phyloP scores from a whole-genome alignment of 2,113 vertebrate species.

The Cynopterus brachyotis region DNA sequence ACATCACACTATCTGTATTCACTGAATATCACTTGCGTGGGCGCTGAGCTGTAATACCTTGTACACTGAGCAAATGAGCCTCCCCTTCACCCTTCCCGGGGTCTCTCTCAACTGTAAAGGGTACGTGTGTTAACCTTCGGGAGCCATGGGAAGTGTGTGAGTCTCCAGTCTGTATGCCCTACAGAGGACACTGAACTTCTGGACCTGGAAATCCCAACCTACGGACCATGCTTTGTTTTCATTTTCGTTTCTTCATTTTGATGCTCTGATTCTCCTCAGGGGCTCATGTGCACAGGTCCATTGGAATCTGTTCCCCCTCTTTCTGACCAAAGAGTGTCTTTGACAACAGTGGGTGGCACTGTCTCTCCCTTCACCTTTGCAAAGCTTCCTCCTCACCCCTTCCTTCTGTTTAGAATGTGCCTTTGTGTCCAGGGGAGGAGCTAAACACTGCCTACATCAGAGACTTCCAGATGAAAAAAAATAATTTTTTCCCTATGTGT shows the following conservation, averaged over 20 bases:
- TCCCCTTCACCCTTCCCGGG: background rate
- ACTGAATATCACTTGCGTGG: rapidly evolving
- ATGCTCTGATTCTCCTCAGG: background rate
- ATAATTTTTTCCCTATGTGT: background rate
- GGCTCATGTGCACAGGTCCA: rapidly evolving
- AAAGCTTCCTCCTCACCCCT: background rate
- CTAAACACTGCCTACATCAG: background rate
- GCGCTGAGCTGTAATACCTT: background rate
- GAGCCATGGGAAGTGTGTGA: background rate
- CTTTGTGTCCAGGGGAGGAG: background rate
- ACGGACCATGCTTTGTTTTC: background rate
- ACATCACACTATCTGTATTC: too few species aligned
- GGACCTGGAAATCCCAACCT: background rate
- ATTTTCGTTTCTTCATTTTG: background rate
- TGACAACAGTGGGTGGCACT: rapidly evolving
- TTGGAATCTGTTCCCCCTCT: rapidly evolving
- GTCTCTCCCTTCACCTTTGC: background rate
- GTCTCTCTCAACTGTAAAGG: background rate
- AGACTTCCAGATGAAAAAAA: background rate
- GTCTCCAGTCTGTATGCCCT: too few species aligned
- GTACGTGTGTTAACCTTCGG: background rate
- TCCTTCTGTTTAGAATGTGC: background rate
- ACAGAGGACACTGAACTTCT: background rate
- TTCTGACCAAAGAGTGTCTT: rapidly evolving
- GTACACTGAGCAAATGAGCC: rapidly evolving